Conservation (phyloP, 2,113 vertebrate genomes). For the Grallaria varia region DNA sequence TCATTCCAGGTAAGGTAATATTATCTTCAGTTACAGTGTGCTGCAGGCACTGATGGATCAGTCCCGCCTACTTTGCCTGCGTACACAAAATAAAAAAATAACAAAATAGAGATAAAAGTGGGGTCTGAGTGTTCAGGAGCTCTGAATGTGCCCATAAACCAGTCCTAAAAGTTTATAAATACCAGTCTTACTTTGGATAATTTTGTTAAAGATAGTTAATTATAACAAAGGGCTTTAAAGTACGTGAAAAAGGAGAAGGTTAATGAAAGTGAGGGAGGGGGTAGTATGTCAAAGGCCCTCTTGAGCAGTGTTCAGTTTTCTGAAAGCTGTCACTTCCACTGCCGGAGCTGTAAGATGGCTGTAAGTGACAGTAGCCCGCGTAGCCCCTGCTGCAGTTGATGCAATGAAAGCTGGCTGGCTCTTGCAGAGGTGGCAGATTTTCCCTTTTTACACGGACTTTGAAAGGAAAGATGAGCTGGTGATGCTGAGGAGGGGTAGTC, state of each 20-base stretch:
- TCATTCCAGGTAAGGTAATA: not conserved
- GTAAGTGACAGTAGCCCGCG: not conserved
- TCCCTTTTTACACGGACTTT: not conserved
- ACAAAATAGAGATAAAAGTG: not conserved
- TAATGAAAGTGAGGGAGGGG: not conserved
- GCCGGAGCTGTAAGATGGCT: not conserved
- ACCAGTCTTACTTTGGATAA: not conserved
- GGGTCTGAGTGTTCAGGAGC: not conserved
- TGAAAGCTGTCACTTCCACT: not conserved
- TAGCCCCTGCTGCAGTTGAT: not conserved
- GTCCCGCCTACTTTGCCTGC: not conserved
- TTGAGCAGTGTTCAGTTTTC: not conserved
- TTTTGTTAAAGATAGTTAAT: not conserved
- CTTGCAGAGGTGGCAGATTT: rapidly evolving
- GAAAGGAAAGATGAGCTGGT: not conserved
- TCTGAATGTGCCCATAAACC: not conserved
- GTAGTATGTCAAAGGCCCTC: not conserved
- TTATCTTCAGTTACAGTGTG: not conserved
- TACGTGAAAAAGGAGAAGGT: not conserved
- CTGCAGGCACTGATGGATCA: not conserved
- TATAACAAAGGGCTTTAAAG: not conserved
- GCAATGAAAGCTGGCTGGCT: not conserved
- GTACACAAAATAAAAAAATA: constrained; percentile 45
- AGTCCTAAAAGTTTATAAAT: constrained; percentile 40
- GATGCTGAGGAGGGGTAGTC: not conserved